phyloP scores from a whole-genome alignment of 1,140 invertebrate species.

The Neodiprion pinetum region DNA sequence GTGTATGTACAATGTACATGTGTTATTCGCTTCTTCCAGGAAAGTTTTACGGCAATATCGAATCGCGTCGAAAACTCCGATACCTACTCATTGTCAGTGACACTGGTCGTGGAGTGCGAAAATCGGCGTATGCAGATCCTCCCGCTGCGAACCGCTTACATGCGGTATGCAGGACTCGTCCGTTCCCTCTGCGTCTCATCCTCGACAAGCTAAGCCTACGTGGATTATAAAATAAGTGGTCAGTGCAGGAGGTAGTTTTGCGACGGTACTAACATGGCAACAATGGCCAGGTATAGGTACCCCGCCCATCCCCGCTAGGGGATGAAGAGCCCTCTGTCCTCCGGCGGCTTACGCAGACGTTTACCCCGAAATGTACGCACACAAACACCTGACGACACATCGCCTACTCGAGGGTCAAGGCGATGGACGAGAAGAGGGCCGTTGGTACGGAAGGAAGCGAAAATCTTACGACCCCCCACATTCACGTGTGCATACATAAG shows the following conservation, averaged over 20 bases:
- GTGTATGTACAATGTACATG: too few species aligned
- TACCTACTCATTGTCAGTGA: too few species aligned
- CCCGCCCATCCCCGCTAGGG: constrained; percentile 9
- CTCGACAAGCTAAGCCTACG: too few species aligned
- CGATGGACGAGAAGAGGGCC: neutral
- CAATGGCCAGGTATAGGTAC: constrained; percentile 43
- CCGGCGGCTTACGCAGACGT: too few species aligned
- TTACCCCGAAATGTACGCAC: constrained; percentile 26
- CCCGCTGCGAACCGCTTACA: too few species aligned
- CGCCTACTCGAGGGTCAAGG: neutral
- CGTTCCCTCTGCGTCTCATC: too few species aligned
- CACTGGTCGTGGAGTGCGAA: too few species aligned
- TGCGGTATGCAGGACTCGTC: too few species aligned
- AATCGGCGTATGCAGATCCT: too few species aligned
- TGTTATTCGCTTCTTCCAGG: too few species aligned
- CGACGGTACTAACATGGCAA: constrained; percentile 35
- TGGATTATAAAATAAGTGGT: constrained; percentile 53
- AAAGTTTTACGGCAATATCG: too few species aligned
- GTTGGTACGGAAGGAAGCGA: neutral
- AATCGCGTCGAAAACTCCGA: too few species aligned
- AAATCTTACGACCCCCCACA: neutral
- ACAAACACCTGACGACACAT: constrained; percentile 15
- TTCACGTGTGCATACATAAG: neutral
- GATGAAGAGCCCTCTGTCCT: constrained; percentile 3
- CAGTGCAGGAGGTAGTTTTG: constrained; percentile 46